Percentiles rank a stretch among this genome's conserved stretches.
phyloP scores from a whole-genome alignment of 2,113 vertebrate species.

The Hippopotamus amphibius region DNA sequence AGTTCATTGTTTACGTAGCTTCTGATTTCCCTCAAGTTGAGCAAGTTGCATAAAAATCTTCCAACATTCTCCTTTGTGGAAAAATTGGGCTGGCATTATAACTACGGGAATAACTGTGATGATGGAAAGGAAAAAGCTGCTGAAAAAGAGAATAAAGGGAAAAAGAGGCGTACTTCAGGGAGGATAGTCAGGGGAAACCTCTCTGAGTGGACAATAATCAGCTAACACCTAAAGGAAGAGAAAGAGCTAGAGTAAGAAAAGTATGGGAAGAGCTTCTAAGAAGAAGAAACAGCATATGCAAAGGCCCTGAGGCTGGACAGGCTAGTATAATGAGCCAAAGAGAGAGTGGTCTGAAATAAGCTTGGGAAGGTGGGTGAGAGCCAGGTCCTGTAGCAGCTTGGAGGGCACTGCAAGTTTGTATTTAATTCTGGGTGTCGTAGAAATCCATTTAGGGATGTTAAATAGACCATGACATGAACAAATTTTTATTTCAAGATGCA shows the following conservation, averaged over 20 bases:
- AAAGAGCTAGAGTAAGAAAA: not conserved
- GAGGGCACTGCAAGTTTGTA: not conserved
- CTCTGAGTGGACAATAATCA: not conserved
- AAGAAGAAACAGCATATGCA: not conserved
- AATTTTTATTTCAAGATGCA: not conserved
- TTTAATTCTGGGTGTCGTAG: not conserved
- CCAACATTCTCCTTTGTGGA: not conserved
- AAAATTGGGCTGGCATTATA: not conserved
- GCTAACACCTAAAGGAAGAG: not conserved
- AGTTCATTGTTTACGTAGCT: not conserved
- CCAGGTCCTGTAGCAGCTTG: not conserved
- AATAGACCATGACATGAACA: not conserved
- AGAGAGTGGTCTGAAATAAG: not conserved
- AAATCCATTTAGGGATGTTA: not conserved
- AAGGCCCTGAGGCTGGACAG: not conserved
- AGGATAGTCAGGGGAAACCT: not conserved
- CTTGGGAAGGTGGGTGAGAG: not conserved
- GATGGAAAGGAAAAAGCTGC: not conserved
- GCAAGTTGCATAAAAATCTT: not conserved
- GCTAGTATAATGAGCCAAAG: not conserved
- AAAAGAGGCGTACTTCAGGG: not conserved
- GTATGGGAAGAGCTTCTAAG: not conserved
- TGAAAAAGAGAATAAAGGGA: not conserved
- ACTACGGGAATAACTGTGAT: not conserved
- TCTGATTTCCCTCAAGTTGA: constrained; percentile 29